Conservation (phyloP, 2,113 vertebrate species). For the Malurus cyaneus region DNA sequence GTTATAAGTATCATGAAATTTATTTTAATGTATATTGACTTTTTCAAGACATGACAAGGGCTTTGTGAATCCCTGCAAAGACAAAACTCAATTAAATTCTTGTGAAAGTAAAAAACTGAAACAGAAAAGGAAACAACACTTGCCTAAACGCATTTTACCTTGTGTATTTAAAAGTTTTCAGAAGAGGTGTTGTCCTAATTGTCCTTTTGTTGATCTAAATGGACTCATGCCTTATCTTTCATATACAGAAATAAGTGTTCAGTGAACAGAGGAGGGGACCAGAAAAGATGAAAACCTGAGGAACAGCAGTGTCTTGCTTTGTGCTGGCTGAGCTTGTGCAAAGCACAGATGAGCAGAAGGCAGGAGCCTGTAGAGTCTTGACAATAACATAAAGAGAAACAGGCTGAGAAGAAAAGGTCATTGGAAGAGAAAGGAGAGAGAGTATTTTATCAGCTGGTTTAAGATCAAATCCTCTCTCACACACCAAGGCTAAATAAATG, state of each 20-base stretch:
- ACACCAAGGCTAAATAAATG: background rate
- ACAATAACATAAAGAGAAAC: background rate
- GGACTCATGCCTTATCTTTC: background rate
- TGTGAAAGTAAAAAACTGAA: background rate
- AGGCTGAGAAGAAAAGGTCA: background rate
- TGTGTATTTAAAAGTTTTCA: background rate
- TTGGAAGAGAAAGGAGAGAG: background rate
- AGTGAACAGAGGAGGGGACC: background rate
- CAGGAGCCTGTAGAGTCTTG: background rate
- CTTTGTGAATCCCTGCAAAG: background rate
- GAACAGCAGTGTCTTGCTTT: background rate
- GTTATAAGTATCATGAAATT: background rate
- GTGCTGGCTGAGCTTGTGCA: background rate
- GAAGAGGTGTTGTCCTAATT: background rate
- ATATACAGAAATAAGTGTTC: background rate
- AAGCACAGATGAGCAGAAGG: background rate
- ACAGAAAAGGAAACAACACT: background rate
- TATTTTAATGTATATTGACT: background rate
- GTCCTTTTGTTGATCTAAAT: background rate
- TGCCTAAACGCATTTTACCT: background rate
- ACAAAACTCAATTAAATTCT: background rate
- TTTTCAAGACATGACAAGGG: background rate
- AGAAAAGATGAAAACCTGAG: background rate
- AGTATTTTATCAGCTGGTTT: slow-evolving; percentile 20
- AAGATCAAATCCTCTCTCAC: slow-evolving; percentile 4